phyloP scores from a whole-genome alignment of 2,888 invertebrate species.

The Heliconius hortense region DNA sequence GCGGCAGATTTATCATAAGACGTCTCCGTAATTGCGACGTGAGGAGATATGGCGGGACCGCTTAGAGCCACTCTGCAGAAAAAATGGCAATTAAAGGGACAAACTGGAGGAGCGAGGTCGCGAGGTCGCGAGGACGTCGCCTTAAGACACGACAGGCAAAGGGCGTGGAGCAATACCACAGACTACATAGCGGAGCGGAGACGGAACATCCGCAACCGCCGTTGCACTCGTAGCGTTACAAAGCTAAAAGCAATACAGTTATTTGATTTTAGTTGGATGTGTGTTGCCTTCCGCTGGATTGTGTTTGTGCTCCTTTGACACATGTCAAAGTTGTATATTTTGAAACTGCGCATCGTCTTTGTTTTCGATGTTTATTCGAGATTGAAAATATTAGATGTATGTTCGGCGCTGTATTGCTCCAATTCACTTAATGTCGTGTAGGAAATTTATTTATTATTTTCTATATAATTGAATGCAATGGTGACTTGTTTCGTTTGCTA shows the following conservation, averaged over 20 bases:
- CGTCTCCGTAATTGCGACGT: slow-evolving; percentile 82
- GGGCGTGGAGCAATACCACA: slow-evolving; percentile 81
- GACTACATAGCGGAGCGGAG: slow-evolving; percentile 76
- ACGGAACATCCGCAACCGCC: slow-evolving; percentile 76
- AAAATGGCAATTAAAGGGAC: slow-evolving; percentile 81
- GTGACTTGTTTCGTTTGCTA: neutral
- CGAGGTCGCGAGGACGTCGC: slow-evolving; percentile 60
- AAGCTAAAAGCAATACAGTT: slow-evolving; percentile 82
- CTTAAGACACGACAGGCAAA: slow-evolving; percentile 75
- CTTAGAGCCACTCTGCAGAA: slow-evolving; percentile 77
- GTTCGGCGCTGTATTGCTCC: neutral
- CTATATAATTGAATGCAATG: neutral
- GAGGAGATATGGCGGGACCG: slow-evolving; percentile 78
- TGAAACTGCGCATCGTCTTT: slow-evolving; percentile 73
- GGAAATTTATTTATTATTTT: neutral
- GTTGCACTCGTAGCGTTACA: slow-evolving; percentile 81
- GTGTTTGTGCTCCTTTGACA: slow-evolving; percentile 81
- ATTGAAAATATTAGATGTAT: slow-evolving; percentile 63
- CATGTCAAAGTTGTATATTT: slow-evolving; percentile 81
- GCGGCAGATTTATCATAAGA: slow-evolving; percentile 82
- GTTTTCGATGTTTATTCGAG: slow-evolving; percentile 70
- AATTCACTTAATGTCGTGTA: neutral
- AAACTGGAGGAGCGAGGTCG: slow-evolving; percentile 76
- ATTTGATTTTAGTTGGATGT: slow-evolving; percentile 81
- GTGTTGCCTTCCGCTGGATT: slow-evolving; percentile 77